A percentile compares a stretch with the other conserved stretches of the same genome.
Evolutionary conservation across 2,888 invertebrate species (phyloP).

Genomic region (Pyrgus malvae): DNA sequence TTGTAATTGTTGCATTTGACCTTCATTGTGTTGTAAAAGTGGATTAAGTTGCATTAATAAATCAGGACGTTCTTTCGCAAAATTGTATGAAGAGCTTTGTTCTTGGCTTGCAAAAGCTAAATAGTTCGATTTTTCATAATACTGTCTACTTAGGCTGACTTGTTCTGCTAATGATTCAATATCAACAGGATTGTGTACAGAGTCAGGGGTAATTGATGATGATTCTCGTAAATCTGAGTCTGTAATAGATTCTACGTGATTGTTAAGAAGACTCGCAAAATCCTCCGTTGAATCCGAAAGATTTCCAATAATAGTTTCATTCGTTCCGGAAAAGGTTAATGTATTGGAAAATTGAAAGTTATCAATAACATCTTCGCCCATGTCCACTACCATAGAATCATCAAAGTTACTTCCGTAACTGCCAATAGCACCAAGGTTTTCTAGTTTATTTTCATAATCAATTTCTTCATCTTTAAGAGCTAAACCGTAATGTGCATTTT

Average conservation of each 20-base stretch:
- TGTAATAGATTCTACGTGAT: conserved; percentile 85
- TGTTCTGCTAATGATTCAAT: conserved; percentile 91
- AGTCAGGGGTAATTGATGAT: conserved; percentile 87
- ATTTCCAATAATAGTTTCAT: conserved; percentile 89
- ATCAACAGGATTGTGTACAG: conserved; percentile 83
- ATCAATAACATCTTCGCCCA: conserved; percentile 89
- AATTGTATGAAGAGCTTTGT: conserved; percentile 81
- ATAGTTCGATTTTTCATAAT: conserved; percentile 77
- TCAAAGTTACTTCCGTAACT: conserved; percentile 85
- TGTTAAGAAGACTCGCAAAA: conserved; percentile 87
- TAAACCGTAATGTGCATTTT: conserved; percentile 91
- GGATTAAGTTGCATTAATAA: conserved; percentile 82
- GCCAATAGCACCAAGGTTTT: conserved; percentile 84
- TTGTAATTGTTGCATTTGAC: conserved; percentile 85
- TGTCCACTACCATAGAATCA: conserved; percentile 92
- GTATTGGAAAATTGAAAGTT: conserved; percentile 92
- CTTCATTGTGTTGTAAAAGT: conserved; percentile 78
- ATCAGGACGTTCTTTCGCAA: conserved; percentile 83
- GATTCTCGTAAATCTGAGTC: conserved; percentile 86
- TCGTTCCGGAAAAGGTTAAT: conserved; percentile 88
- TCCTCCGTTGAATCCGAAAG: conserved; percentile 91
- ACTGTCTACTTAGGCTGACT: conserved; percentile 83
- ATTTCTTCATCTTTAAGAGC: conserved; percentile 91
- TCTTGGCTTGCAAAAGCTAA: conserved; percentile 74
- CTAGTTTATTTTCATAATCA: conserved; percentile 89